Base-by-base conservation (phyloP, 37 sponge, comb jelly and placozoan species). In the Trichoplax adhaerens region DNA sequence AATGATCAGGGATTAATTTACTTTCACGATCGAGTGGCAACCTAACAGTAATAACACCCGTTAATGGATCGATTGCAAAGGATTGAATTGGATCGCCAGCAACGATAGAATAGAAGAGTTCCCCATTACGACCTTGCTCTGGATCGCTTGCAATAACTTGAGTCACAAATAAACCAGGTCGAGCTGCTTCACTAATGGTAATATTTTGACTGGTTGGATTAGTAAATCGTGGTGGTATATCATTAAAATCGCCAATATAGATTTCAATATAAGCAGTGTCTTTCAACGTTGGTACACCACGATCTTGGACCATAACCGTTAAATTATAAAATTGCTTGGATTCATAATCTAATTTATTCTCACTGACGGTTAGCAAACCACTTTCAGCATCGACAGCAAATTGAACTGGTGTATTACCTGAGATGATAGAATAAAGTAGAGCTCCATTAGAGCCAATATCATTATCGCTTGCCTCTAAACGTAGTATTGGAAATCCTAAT, bases 211-310 rank as follows among this genome's bases (percentile, higher is more conserved):
- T 29, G 29, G 29, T 29, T 29, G 29, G 29, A 29, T 29, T 29
- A 29, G 29, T 29, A 29, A 29, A 29, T 29, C 29, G 29, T 48
- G 88, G 85, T 5, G 72, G 58, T 0, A 63, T 77, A 68, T 83
- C 82, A 58, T 81, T 81, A 1, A 48, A 12, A 54, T 83, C 78
- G 57, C 77, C 62, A 65, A 88, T 72, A 57, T 72, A 73, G 52
- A 88, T 83, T 46, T 29, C 68, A 1, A 88, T 80, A 50, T 74
- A 74, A 52, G 88, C 72, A 65, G 85, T 88, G 47, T 78, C 88
- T 8, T 82, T 83, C 1, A 84, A 68, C 47, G 85, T 77, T 48
- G 84, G 82, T 8, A 82, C 81, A 58, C 78, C 75, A n/a, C 57
- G 69, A 68, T 83, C 88, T 29, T 29, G 29, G 29, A 29, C 29